Conservation (phyloP, 2,888 invertebrate species). For the Papilio demoleus region DNA sequence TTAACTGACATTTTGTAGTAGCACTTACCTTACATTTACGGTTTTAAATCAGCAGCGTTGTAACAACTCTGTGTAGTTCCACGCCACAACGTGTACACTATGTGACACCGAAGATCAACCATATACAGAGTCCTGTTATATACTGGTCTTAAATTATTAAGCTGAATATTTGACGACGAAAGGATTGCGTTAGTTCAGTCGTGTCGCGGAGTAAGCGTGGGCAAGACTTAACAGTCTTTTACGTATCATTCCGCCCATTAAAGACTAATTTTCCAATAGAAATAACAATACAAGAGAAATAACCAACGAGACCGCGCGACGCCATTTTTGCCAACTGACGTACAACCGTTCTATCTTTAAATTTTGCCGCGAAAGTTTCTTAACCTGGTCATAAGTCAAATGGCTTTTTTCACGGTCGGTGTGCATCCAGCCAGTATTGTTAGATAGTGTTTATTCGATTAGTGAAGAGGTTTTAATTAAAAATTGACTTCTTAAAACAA, state of each 20-base stretch:
- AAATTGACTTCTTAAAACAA: constrained; percentile 29
- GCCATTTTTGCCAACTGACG: constrained; percentile 63
- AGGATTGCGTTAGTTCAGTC: constrained; percentile 68
- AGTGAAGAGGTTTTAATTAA: constrained; percentile 34
- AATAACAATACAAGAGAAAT: constrained; percentile 78
- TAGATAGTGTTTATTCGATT: constrained; percentile 19
- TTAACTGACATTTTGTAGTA: too few species aligned
- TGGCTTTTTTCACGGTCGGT: constrained; percentile 56
- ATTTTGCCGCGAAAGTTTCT: constrained; percentile 66
- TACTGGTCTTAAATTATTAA: constrained; percentile 75
- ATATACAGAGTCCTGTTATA: constrained; percentile 58
- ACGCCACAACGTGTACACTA: constrained; percentile 57
- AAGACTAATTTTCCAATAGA: constrained; percentile 79
- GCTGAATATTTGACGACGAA: constrained; percentile 75
- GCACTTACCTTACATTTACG: too few species aligned
- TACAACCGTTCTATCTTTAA: constrained; percentile 65
- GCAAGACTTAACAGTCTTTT: constrained; percentile 58
- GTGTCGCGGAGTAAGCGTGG: constrained; percentile 71
- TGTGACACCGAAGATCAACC: constrained; percentile 61
- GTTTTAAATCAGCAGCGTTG: too few species aligned
- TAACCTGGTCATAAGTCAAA: constrained; percentile 55
- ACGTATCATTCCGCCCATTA: constrained; percentile 71
- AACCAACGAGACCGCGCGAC: constrained; percentile 60
- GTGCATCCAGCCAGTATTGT: constrained; percentile 27
- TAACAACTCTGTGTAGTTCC: constrained; percentile 59